Evolutionary conservation across 2,797 vertebrate species (phyloP).

Genomic region (Adrianichthys oophorus): DNA sequence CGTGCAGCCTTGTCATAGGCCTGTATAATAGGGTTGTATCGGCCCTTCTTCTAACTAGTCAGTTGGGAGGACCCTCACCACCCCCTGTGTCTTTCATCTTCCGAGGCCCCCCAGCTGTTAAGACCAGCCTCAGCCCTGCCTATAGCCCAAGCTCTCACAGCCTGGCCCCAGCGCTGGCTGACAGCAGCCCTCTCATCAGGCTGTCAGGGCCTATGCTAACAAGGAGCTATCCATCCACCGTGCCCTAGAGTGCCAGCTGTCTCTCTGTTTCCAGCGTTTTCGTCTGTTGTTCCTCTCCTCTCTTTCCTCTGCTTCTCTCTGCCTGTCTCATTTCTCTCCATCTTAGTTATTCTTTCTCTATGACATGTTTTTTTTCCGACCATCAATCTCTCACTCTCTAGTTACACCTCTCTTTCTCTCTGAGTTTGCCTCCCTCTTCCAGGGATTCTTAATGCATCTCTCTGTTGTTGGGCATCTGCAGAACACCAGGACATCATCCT

Average conservation of each 20-base stretch:
- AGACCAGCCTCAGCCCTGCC: slow-evolving; percentile 66
- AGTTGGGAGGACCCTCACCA: slow-evolving; percentile 83
- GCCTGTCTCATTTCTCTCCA: slow-evolving; percentile 34
- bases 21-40: slow-evolving; percentile 91
- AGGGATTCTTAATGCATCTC: slow-evolving; percentile 53
- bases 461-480: slow-evolving; percentile 55
- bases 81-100: slow-evolving; percentile 66
- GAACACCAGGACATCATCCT: slow-evolving; percentile 46
- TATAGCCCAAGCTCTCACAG: slow-evolving; percentile 55
- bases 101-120: slow-evolving; percentile 61
- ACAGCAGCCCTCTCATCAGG: slow-evolving; percentile 93
- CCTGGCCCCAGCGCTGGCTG: slow-evolving; percentile 76
- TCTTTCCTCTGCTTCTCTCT: slow-evolving; percentile 41
- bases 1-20: slow-evolving; percentile 94
- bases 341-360: slow-evolving; percentile 53
- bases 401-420: slow-evolving; percentile 38
- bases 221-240: slow-evolving; percentile 85
- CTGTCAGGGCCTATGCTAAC: slow-evolving; percentile 97
- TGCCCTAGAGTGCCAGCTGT: slow-evolving; percentile 82
- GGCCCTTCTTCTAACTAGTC: slow-evolving; percentile 92
- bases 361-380: slow-evolving; percentile 64
- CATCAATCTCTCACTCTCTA: slow-evolving; percentile 53
- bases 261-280: slow-evolving; percentile 67
- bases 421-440: slow-evolving; percentile 40
- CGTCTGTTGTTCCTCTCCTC: slow-evolving; percentile 57